Evolutionary conservation across 2,113 vertebrate genomes (phyloP), one percentile per base, ranked within the genome.

Genomic region (Collichthys lucidus): DNA sequence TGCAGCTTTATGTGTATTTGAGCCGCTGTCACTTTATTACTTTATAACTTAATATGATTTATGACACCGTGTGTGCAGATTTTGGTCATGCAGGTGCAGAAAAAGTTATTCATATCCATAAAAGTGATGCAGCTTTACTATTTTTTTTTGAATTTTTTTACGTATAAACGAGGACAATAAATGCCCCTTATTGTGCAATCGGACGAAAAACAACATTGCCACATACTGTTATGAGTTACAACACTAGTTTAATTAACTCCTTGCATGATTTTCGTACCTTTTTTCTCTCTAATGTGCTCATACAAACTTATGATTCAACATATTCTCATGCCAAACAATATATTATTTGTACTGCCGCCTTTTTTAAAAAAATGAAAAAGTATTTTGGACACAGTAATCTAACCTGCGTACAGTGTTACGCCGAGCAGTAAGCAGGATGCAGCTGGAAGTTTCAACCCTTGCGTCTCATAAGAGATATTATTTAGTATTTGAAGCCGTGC

Each of bases 371-470:
- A 26, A 26, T 2, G 3, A 26, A 55, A 11, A 1, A 0, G 11
- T 1, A 0, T 14, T 9, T 31, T 49, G 5, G 10, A 11, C 47
- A 46, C 0, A 4, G 12, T 61, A 3, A 26, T 8, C 11, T 4
- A 61, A 2, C 19, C 26, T 70, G 22, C 47, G 2, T 22, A 22
- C 26, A 2, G 64, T 5, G 50, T 62, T 29, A 65, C 26, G 24
- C 57, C 7, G 22, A 52, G 15, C 83, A n/a, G 55, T 4, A 0
- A 61, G 26, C 46, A 11, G 49, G 66, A 82, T 68, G 31, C 76
- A 75, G 64, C 26, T 74, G 52, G 26, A 65, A 29, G 82, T 74
- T 84, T 75, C 20, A 47, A 31, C 29, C 29, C 20, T 26, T 26
- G 60, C 56, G 15, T n/a, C 31, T 75, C 11, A 10, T 44, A 11